Evolutionary conservation across 2,888 invertebrate genomes (phyloP).

Genomic region (Neocrepidodera transversa): DNA sequence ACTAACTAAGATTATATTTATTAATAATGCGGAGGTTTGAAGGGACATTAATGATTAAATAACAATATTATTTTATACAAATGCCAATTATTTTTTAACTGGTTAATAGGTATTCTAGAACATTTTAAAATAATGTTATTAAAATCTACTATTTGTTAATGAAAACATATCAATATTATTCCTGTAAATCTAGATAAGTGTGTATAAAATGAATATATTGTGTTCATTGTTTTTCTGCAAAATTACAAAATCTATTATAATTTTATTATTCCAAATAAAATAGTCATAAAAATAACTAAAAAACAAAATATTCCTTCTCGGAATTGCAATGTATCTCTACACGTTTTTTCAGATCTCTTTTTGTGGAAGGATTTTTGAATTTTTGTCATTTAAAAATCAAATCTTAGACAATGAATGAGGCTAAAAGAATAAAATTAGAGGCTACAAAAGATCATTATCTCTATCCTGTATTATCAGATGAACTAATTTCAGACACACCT

Average conservation of each 20-base stretch:
- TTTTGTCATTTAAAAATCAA: not conserved
- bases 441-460: not conserved
- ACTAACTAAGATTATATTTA: not conserved
- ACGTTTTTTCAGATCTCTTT: slow-evolving; percentile 4
- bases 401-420: slow-evolving; percentile 31
- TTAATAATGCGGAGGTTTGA: not conserved
- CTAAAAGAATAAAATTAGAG: slow-evolving; percentile 49
- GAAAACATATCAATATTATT: too few species aligned
- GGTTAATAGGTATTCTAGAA: too few species aligned
- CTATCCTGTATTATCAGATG: slow-evolving; percentile 45
- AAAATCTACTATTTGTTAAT: too few species aligned
- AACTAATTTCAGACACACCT: slow-evolving; percentile 43
- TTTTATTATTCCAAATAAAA: not conserved
- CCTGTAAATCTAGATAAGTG: too few species aligned
- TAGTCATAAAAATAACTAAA: not conserved
- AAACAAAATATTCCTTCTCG: not conserved
- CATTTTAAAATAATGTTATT: too few species aligned
- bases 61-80: too few species aligned
- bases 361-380: not conserved
- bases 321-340: not conserved
- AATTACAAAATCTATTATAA: not conserved
- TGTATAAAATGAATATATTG: not conserved
- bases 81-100: too few species aligned
- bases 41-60: not conserved
- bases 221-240: not conserved